Percentiles rank a stretch among this genome's conserved stretches.
Conservation (phyloP, 2,113 vertebrate genomes). For the Atherinomorus stipes region DNA sequence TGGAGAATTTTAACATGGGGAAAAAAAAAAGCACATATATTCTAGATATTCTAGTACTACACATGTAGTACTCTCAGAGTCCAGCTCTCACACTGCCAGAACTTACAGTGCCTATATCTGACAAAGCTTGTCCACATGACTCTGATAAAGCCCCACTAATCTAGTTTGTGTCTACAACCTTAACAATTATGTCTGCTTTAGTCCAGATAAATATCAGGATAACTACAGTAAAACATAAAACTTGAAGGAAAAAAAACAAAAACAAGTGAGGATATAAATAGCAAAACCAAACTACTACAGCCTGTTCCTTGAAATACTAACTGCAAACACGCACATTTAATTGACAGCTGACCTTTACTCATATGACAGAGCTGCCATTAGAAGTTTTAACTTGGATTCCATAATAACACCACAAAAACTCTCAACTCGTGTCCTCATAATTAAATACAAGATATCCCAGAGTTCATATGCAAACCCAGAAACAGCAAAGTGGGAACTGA, state of each 20-base stretch:
- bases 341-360: slow-evolving; percentile 52
- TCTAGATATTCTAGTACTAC: slow-evolving; percentile 3
- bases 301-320: slow-evolving; percentile 4
- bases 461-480: slow-evolving; percentile 35
- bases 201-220: background rate
- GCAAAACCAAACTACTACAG: slow-evolving; percentile 41
- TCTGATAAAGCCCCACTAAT: background rate
- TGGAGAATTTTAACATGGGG: background rate
- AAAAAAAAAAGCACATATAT: background rate
- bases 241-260: background rate
- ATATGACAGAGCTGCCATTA: slow-evolving; percentile 49
- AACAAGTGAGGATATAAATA: background rate
- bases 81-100: background rate
- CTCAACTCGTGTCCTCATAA: slow-evolving; percentile 6
- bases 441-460: slow-evolving; percentile 31
- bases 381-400: slow-evolving; percentile 23
- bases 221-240: background rate
- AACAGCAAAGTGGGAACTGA: slow-evolving; percentile 66
- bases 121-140: slow-evolving; percentile 16
- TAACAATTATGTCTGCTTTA: background rate
- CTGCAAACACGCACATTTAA: slow-evolving; percentile 10
- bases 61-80: no score
- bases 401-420: slow-evolving; percentile 25
- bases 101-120: background rate
- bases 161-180: no score